Evolutionary conservation across 1,140 invertebrate genomes (phyloP), one percentile per base, ranked within the genome.

Genomic region (Notospermus geniculatus): DNA sequence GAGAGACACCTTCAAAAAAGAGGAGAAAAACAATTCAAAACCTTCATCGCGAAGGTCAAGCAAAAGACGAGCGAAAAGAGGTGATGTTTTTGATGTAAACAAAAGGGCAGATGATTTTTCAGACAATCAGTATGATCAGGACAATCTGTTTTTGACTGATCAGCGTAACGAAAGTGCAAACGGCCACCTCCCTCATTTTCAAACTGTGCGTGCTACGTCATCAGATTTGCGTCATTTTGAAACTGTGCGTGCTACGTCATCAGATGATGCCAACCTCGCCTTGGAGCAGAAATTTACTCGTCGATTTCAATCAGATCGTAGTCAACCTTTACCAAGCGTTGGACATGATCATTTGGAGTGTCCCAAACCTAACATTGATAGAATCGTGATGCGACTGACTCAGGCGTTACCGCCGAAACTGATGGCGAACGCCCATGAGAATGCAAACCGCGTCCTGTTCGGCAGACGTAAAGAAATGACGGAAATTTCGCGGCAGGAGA

Each of bases 341-440:
- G 15, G 15, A 15, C 32, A 36, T 4, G 32, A 15, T 7, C 5
- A 36, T 15, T 36, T 36, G 4, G 25, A 50, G n/a, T n/a, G 46
- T 7, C 46, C n/a, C 4, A 19, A 9, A 23, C 4, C 4, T 7
- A 23, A 27, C 46, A 27, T 23, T 27, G 46, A 50, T n/a, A n/a
- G 25, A 5, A 27, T 50, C 9, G 25, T 50, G 9, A 27, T 50
- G 46, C 46, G 46, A 23, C 25, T 50, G 46, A 50, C 46, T 5
- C n/a, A 50, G 46, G 25, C 46, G n/a, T 50, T 50, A n/a, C 46
- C 46, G 5, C 25, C 46, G n/a, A 50, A 27, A 27, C 9, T 50
- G n/a, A 50, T 50, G 46, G 46, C 25, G 46, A 50, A 50, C n/a
- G 46, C 46, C 5, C n/a, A 50, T 27, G 46, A 50, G 25, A 50